phyloP scores from a whole-genome alignment of 2,888 invertebrate species.

The Gymnosoma rotundatum region DNA sequence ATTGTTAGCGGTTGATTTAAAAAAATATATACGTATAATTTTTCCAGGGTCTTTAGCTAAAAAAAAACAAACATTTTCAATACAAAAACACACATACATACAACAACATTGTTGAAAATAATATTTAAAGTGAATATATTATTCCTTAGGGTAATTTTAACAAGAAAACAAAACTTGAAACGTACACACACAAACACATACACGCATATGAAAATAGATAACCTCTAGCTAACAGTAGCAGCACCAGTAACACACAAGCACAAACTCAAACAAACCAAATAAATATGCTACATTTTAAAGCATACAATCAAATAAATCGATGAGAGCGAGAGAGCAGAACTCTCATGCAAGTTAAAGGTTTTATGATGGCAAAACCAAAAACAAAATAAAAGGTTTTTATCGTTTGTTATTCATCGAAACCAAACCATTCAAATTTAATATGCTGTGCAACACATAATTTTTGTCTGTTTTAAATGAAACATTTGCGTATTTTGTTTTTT shows the following conservation, averaged over 20 bases:
- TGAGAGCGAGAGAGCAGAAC: neutral
- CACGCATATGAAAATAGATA: neutral
- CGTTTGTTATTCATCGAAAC: slow-evolving; percentile 39
- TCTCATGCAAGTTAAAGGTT: slow-evolving; percentile 21
- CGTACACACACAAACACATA: neutral
- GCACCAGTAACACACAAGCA: neutral
- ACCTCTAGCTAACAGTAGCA: neutral
- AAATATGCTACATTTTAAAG: slow-evolving; percentile 47
- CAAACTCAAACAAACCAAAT: slow-evolving; percentile 21
- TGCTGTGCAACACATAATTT: slow-evolving; percentile 62
- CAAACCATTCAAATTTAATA: slow-evolving; percentile 67
- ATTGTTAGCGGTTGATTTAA: neutral
- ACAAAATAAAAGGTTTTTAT: slow-evolving; percentile 33
- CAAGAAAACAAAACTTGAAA: slow-evolving; percentile 32
- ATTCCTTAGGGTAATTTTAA: slow-evolving; percentile 69
- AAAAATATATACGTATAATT: too few relatives aligned
- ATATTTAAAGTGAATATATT: slow-evolving; percentile 70
- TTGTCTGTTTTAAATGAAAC: slow-evolving; percentile 52
- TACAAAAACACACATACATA: neutral
- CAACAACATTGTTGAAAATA: slow-evolving; percentile 62
- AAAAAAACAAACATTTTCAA: neutral
- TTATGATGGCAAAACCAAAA: neutral
- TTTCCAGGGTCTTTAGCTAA: slow-evolving; percentile 17
- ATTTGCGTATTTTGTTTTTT: slow-evolving; percentile 27
- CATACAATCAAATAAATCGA: neutral